These are phyloP conservation scores for Columba livia DNA, from an alignment of 2,113 vertebrate species.

Conservation along the genomic window DNA sequence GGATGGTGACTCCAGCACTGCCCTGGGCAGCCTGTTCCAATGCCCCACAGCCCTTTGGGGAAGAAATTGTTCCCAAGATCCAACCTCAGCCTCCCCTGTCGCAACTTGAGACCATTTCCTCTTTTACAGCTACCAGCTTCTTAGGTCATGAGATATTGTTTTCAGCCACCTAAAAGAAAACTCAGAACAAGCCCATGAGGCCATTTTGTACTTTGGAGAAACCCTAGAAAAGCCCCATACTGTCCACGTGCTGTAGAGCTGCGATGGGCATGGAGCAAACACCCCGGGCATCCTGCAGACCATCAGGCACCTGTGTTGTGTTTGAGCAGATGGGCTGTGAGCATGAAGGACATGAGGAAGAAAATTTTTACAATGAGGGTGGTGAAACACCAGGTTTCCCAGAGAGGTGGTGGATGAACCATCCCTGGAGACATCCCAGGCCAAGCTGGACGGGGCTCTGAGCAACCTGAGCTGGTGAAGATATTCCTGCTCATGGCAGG, in stretches of 20 bases:
- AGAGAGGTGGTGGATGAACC: too few species aligned
- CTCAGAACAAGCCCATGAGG: neutral
- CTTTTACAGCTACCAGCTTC: neutral
- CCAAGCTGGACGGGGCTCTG: too few species aligned
- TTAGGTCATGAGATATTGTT: neutral
- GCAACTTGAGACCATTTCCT: too few species aligned
- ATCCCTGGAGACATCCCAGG: too few species aligned
- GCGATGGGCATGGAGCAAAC: neutral
- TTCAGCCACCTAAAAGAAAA: neutral
- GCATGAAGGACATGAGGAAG: neutral
- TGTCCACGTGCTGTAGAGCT: neutral
- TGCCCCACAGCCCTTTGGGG: too few species aligned
- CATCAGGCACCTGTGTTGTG: rapidly evolving
- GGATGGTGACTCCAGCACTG: too few species aligned
- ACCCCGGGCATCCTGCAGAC: neutral
- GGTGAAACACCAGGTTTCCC: too few species aligned
- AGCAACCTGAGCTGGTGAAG: too few species aligned
- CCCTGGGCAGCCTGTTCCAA: too few species aligned
- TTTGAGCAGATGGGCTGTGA: neutral
- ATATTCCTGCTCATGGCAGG: too few species aligned
- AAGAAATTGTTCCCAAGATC: neutral
- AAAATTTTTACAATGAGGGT: too few species aligned
- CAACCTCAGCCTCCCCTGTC: too few species aligned
- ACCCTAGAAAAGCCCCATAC: neutral
- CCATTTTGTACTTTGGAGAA: neutral